phyloP scores from a whole-genome alignment of 1,140 invertebrate genomes.

The Drosophila kepulauana region DNA sequence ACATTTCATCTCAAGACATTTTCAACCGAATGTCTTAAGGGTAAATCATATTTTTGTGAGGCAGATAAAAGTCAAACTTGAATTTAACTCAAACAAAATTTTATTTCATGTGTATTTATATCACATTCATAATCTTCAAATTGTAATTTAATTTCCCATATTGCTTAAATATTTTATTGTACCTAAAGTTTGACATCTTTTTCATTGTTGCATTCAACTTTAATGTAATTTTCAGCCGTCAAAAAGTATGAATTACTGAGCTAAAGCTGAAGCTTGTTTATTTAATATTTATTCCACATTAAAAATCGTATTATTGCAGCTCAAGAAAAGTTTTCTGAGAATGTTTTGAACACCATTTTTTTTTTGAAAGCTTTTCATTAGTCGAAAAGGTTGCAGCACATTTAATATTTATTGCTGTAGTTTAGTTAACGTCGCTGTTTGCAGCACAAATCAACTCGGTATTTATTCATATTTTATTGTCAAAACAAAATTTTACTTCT shows the following conservation, averaged over 20 bases:
- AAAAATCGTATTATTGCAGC: background rate
- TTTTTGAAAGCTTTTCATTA: conserved; percentile 3
- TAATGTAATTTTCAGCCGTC: too few species aligned
- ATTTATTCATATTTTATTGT: conserved; percentile 29
- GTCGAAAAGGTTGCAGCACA: background rate
- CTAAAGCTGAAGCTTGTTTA: background rate
- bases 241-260: background rate
- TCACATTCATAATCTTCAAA: too few species aligned
- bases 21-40: too few species aligned
- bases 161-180: too few species aligned
- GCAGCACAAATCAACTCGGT: background rate
- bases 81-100: too few species aligned
- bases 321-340: background rate
- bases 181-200: too few species aligned
- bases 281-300: conserved; percentile 13
- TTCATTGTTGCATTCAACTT: too few species aligned
- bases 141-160: too few species aligned
- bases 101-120: too few species aligned
- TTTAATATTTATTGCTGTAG: conserved; percentile 18
- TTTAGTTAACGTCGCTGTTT: background rate
- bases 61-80: background rate
- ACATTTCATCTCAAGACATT: conserved; percentile 1
- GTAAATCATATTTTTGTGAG: background rate
- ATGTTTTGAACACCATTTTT: background rate
- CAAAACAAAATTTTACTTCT: conserved; percentile 16